These are phyloP conservation scores for Drosophila histrio DNA, from an alignment of 2,888 invertebrate genomes.

Conservation along the genomic window DNA sequence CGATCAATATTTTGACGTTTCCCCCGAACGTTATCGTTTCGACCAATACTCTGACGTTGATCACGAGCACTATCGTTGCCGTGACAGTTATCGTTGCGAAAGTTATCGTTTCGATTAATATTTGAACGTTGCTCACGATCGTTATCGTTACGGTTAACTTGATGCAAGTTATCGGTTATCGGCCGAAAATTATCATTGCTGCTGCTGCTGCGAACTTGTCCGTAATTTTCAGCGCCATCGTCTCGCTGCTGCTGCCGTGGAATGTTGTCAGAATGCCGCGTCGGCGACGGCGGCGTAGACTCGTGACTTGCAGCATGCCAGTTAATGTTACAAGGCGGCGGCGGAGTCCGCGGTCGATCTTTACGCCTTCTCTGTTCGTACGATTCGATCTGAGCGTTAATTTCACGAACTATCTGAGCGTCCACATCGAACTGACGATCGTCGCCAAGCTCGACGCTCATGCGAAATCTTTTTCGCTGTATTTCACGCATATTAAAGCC, in stretches of 20 bases:
- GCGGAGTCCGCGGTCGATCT: constrained; percentile 35
- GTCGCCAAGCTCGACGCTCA: constrained; percentile 43
- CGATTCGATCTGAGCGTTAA: constrained; percentile 25
- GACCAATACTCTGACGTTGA: neutral
- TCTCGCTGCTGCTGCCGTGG: constrained; percentile 5
- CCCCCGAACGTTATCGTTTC: neutral
- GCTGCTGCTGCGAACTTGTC: neutral
- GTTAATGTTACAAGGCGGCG: constrained; percentile 55
- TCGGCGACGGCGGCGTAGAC: neutral
- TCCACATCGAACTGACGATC: constrained; percentile 31
- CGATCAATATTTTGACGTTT: neutral
- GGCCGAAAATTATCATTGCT: no score
- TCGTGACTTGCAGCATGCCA: constrained; percentile 36
- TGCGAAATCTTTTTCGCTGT: constrained; percentile 30
- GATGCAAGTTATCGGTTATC: neutral
- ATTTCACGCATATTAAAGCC: constrained; percentile 45
- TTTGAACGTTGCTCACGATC: neutral
- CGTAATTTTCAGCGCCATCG: neutral
- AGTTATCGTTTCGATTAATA: neutral
- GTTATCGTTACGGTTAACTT: neutral
- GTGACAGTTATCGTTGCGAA: neutral
- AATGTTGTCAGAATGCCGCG: no score
- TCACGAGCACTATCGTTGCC: neutral
- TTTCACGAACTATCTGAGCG: constrained; percentile 24
- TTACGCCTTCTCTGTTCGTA: neutral